Conservation (phyloP, 2,888 invertebrate genomes). For the Hypercompe scribonia region DNA sequence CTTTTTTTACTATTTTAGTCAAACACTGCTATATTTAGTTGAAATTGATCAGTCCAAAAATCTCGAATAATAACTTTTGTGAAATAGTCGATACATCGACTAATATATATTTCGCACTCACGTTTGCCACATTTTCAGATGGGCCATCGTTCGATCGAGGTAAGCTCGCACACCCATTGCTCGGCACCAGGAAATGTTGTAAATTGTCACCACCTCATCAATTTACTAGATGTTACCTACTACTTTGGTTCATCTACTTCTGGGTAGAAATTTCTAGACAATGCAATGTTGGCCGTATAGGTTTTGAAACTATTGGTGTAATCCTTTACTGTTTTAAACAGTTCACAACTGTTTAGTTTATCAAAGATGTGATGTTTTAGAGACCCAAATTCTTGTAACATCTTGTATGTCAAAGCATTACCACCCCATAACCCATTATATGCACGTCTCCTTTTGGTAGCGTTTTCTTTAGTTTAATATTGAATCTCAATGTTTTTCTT, state of each 20-base stretch:
- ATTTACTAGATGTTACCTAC: slow-evolving; percentile 47
- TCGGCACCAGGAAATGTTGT: slow-evolving; percentile 77
- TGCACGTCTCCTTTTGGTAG: slow-evolving; percentile 38
- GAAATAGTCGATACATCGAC: slow-evolving; percentile 50
- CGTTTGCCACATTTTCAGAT: slow-evolving; percentile 80
- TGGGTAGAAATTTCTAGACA: slow-evolving; percentile 4
- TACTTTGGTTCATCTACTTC: slow-evolving; percentile 13
- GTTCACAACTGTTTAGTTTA: not conserved
- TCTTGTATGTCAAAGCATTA: slow-evolving; percentile 33
- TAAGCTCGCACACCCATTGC: slow-evolving; percentile 75
- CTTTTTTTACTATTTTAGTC: not conserved
- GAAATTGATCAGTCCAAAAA: slow-evolving; percentile 2
- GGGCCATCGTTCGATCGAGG: slow-evolving; percentile 77
- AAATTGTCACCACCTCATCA: slow-evolving; percentile 67
- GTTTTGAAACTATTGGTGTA: not conserved
- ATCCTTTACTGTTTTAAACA: not conserved
- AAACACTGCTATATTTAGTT: not conserved
- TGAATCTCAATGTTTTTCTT: slow-evolving; percentile 14
- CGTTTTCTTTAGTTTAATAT: slow-evolving; percentile 3
- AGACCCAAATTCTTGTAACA: slow-evolving; percentile 17
- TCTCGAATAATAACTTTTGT: slow-evolving; percentile 24
- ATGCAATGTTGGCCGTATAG: not conserved
- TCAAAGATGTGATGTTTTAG: not conserved
- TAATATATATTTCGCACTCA: slow-evolving; percentile 63
- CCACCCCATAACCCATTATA: slow-evolving; percentile 45